phyloP scores from a whole-genome alignment of 1,140 invertebrate species.

The Drosophila novamexicana region DNA sequence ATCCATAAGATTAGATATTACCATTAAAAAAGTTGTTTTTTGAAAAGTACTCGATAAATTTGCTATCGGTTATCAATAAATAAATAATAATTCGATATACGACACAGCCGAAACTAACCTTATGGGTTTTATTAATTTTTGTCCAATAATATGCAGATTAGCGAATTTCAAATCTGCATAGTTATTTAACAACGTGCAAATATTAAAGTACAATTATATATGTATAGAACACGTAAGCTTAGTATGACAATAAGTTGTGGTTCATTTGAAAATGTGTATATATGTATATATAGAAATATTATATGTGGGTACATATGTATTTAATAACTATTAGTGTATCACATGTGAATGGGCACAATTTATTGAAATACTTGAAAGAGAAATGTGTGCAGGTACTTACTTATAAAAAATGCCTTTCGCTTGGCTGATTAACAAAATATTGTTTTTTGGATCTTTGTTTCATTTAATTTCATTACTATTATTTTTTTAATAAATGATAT shows the following conservation, averaged over 20 bases:
- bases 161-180: background rate
- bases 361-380: background rate
- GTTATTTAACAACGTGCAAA: background rate
- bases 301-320: background rate
- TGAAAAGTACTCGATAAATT: background rate
- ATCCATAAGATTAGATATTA: background rate
- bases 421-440: background rate
- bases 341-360: background rate
- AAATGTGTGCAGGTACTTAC: constrained; percentile 8
- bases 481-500: background rate
- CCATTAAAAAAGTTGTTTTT: background rate
- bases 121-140: background rate
- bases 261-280: background rate
- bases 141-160: constrained; percentile 3
- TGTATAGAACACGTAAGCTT: no score
- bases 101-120: background rate
- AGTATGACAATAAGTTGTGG: no score
- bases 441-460: constrained; percentile 19
- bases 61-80: constrained; percentile 2
- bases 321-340: background rate
- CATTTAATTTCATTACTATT: background rate
- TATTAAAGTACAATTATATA: background rate
- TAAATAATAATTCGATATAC: constrained; percentile 11
- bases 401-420: background rate
- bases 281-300: background rate